Percentiles rank a stretch among this genome's conserved stretches.
Evolutionary conservation across 2,888 invertebrate species (phyloP).

Genomic region (Cheilosia pagana): DNA sequence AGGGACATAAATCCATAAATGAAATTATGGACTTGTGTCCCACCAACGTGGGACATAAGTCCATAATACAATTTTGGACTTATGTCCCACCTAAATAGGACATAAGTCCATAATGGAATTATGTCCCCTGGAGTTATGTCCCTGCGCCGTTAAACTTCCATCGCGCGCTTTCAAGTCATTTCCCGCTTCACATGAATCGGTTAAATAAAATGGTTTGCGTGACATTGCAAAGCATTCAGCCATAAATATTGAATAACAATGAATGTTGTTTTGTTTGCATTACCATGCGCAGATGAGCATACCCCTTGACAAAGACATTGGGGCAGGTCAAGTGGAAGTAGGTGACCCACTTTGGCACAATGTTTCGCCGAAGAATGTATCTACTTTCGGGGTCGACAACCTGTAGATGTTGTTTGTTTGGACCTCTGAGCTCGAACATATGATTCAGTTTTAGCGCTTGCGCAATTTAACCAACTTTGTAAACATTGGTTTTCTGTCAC

Average conservation of each 20-base stretch:
- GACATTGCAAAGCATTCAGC: neutral
- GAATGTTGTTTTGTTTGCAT: neutral
- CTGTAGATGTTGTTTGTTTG: constrained; percentile 16
- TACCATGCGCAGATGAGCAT: constrained; percentile 30
- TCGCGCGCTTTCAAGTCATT: no score
- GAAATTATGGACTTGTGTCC: no score
- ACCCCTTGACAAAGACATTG: constrained; percentile 37
- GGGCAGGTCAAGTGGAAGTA: constrained; percentile 38
- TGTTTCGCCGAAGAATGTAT: neutral
- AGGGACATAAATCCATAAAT: no score
- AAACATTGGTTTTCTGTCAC: constrained; percentile 59
- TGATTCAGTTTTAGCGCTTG: constrained; percentile 14
- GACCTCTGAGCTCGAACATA: constrained; percentile 38
- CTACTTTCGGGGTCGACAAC: constrained; percentile 9
- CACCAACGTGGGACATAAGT: no score
- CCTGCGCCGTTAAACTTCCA: neutral
- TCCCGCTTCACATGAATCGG: no score
- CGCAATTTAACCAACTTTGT: constrained; percentile 22
- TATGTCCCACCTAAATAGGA: no score
- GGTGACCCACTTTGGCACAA: constrained; percentile 7
- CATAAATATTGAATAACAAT: neutral
- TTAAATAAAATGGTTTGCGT: neutral
- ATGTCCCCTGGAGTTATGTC: no score
- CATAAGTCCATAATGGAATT: no score
- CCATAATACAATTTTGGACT: no score